Evolutionary conservation across 2,888 invertebrate genomes (phyloP).

Genomic region (Smittia aterrima): DNA sequence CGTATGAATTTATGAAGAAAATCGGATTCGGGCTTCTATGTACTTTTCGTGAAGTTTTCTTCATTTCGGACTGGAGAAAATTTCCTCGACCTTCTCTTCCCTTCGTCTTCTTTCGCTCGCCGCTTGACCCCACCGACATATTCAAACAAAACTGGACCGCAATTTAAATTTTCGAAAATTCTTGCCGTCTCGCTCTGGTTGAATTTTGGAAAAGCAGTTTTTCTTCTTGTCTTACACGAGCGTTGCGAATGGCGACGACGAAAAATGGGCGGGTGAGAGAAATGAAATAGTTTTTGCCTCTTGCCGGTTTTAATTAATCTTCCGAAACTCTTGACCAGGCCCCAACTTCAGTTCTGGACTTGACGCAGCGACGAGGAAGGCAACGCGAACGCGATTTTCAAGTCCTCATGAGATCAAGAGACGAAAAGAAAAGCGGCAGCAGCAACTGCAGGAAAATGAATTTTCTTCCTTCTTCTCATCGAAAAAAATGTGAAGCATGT

Average conservation of each 20-base stretch:
- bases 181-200: conserved; percentile 39
- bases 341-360: background rate
- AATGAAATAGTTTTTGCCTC: background rate
- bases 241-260: background rate
- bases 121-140: conserved; percentile 18
- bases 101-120: background rate
- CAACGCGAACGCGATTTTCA: conserved; percentile 11
- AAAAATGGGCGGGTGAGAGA: conserved; percentile 33
- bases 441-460: background rate
- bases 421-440: background rate
- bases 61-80: background rate
- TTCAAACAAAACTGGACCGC: conserved; percentile 30
- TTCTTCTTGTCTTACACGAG: conserved; percentile 4
- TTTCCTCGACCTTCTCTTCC: background rate
- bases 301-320: conserved; percentile 6
- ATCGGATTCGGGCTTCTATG: background rate
- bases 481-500: background rate
- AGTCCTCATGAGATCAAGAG: background rate
- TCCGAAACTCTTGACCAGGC: background rate
- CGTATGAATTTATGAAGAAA: conserved; percentile 40
- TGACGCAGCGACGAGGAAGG: background rate
- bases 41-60: background rate
- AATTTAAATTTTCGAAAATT: conserved; percentile 39
- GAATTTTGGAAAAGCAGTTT: conserved; percentile 32
- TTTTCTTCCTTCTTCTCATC: background rate